Percentiles rank a stretch among this genome's conserved stretches.
These are phyloP conservation scores for Zaprionus kolodkinae DNA, from an alignment of 1,140 invertebrate genomes.

Conservation along the genomic window DNA sequence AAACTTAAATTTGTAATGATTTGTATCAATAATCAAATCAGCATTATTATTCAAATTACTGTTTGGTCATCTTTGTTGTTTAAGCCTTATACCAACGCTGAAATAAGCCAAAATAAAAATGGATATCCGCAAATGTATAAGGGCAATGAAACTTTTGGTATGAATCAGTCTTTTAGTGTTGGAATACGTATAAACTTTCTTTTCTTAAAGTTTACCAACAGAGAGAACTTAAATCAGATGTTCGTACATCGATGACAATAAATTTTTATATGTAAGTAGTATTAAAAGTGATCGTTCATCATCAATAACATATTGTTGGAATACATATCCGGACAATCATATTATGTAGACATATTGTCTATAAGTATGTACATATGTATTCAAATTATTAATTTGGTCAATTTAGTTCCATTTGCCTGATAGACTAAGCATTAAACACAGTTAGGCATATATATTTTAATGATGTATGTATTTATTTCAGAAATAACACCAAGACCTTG, in stretches of 20 bases:
- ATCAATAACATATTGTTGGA: too few relatives aligned
- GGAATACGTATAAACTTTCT: neutral
- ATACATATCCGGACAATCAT: too few relatives aligned
- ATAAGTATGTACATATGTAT: too few relatives aligned
- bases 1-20: neutral
- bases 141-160: neutral
- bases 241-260: neutral
- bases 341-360: too few relatives aligned
- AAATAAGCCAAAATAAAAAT: neutral
- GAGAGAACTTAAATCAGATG: neutral
- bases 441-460: too few relatives aligned
- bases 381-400: too few relatives aligned
- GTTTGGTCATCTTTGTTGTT: neutral
- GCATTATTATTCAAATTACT: neutral
- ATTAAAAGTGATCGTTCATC: too few relatives aligned
- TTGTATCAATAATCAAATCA: neutral
- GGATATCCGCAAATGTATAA: neutral
- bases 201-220: slow-evolving; percentile 2
- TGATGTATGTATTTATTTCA: neutral
- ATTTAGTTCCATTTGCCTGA: too few relatives aligned
- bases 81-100: neutral
- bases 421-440: too few relatives aligned
- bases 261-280: neutral
- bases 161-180: neutral
- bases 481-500: slow-evolving; percentile 64